Evolutionary conservation across 2,888 invertebrate genomes (phyloP).

Genomic region (Cacoxenus indagator): DNA sequence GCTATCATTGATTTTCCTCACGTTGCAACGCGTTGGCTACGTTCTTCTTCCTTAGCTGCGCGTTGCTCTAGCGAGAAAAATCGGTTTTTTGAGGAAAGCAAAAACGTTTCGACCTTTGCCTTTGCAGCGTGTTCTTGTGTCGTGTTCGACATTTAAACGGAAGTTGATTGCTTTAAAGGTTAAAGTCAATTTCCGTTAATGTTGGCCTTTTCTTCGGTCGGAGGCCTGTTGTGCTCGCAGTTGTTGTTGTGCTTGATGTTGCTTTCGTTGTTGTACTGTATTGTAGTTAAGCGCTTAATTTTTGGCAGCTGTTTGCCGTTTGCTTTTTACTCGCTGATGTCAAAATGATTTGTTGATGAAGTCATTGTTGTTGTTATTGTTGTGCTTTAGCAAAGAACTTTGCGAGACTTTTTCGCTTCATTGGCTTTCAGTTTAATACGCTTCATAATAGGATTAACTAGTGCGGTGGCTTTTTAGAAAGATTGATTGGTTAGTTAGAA

Average conservation of each 20-base stretch:
- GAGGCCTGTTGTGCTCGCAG: constrained; percentile 25
- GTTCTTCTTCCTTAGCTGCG: background rate
- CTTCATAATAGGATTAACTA: too few relatives aligned
- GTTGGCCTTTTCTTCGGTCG: constrained; percentile 12
- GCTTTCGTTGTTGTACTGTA: constrained; percentile 22
- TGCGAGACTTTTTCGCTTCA: too few relatives aligned
- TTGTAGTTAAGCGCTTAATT: constrained; percentile 47
- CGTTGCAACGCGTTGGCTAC: background rate
- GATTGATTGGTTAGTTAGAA: too few relatives aligned
- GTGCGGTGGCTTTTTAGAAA: too few relatives aligned
- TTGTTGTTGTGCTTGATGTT: constrained; percentile 33
- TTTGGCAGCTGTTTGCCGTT: constrained; percentile 33
- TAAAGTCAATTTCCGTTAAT: constrained; percentile 62
- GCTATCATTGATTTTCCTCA: background rate
- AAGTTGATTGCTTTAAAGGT: constrained; percentile 63
- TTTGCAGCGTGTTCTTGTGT: constrained; percentile 36
- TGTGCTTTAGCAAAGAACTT: too few relatives aligned
- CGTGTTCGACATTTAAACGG: constrained; percentile 65
- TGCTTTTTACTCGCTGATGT: constrained; percentile 12
- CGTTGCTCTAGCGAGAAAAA: constrained; percentile 33
- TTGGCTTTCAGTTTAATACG: too few relatives aligned
- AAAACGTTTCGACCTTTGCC: constrained; percentile 60
- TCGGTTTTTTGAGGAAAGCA: constrained; percentile 23
- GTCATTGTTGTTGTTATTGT: background rate
- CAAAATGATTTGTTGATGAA: background rate